Evolutionary conservation across 2,797 vertebrate genomes (phyloP).

Genomic region (Scomberomorus guttatus): DNA sequence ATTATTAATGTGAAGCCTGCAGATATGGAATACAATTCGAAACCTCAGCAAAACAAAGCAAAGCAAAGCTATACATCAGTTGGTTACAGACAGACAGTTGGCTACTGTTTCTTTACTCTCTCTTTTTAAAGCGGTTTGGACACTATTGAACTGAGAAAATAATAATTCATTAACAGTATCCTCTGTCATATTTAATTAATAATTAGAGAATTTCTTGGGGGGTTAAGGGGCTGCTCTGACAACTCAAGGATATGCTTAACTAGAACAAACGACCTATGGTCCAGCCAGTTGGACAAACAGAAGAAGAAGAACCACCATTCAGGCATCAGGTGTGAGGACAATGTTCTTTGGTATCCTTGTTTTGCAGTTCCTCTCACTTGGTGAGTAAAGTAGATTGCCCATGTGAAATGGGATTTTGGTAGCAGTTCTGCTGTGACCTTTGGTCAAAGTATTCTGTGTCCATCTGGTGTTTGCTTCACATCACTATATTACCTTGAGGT

Average conservation of each 20-base stretch:
- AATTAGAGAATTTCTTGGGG: not conserved
- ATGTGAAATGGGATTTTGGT: not conserved
- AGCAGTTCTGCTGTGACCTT: not conserved
- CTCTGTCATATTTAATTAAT: conserved; percentile 5
- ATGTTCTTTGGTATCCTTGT: not conserved
- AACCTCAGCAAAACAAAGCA: too few relatives aligned
- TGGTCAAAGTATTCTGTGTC: not conserved
- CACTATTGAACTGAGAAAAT: not conserved
- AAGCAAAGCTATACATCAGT: not conserved
- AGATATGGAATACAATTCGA: not conserved
- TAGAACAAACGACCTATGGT: not conserved
- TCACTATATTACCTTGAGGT: conserved; percentile 83
- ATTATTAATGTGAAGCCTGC: not conserved
- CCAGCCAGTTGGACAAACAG: not conserved
- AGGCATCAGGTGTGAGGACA: not conserved
- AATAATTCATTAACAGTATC: not conserved
- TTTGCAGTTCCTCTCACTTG: not conserved
- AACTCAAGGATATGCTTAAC: conserved; percentile 2
- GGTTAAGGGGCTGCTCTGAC: not conserved
- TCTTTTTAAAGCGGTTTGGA: not conserved
- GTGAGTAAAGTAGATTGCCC: not conserved
- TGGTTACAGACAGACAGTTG: not conserved
- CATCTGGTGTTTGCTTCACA: conserved; percentile 9
- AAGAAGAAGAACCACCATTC: conserved; percentile 8
- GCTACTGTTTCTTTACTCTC: too few relatives aligned